A percentile compares a stretch with the other conserved stretches of the same genome.
These are phyloP conservation scores for Myotis davidii DNA, from an alignment of 2,113 vertebrate species.

Conservation along the genomic window DNA sequence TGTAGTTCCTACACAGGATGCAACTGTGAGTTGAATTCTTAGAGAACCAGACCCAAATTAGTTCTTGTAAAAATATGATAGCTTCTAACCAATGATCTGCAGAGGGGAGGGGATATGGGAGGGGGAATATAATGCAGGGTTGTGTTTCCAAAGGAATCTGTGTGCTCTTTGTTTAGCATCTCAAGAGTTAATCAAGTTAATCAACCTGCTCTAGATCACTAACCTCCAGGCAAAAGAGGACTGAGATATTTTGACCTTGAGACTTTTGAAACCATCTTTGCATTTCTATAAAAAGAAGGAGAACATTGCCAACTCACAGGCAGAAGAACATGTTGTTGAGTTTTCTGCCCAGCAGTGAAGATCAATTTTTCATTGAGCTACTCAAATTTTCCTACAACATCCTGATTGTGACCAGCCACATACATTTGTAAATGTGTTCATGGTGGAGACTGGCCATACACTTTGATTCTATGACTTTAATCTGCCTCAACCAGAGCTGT, in stretches of 20 bases:
- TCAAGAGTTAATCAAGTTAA: background rate
- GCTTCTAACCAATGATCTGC: background rate
- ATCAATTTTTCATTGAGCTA: background rate
- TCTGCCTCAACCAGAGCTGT: background rate
- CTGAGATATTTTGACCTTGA: background rate
- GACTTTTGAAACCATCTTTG: background rate
- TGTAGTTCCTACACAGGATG: background rate
- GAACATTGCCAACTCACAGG: background rate
- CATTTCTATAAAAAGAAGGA: background rate
- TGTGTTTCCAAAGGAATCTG: background rate
- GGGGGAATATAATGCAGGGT: background rate
- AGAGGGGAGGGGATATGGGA: too few relatives aligned
- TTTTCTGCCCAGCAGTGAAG: background rate
- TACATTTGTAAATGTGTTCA: background rate
- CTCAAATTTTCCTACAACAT: background rate
- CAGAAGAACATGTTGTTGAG: background rate
- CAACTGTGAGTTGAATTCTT: background rate
- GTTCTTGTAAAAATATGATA: constrained; percentile 5
- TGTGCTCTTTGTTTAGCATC: background rate
- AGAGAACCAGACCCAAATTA: constrained; percentile 35
- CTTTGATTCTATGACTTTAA: background rate
- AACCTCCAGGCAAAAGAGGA: background rate
- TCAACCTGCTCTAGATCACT: background rate
- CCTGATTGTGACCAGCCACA: background rate
- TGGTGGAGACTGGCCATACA: background rate